Evolutionary conservation across 2,113 vertebrate genomes (phyloP).

Genomic region (Ptyas mucosa): DNA sequence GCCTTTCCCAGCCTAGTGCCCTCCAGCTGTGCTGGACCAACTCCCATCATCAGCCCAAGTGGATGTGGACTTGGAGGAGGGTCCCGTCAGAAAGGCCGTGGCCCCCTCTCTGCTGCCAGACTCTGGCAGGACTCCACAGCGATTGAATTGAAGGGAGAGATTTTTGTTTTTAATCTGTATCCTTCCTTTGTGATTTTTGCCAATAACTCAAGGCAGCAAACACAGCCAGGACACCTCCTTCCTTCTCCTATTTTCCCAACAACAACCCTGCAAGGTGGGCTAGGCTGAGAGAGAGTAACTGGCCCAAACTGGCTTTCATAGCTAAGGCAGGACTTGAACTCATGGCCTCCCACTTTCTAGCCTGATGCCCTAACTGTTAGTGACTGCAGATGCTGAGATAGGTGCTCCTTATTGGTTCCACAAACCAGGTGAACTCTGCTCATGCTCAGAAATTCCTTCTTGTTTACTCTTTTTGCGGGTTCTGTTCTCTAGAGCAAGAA

Average conservation of each 20-base stretch:
- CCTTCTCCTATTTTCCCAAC: neutral
- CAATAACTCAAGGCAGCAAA: neutral
- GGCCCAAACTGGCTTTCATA: neutral
- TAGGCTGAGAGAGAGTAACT: neutral
- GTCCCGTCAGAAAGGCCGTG: neutral
- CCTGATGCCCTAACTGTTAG: neutral
- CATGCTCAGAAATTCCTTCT: neutral
- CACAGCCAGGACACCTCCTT: too few species aligned
- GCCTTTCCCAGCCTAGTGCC: neutral
- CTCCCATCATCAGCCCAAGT: neutral
- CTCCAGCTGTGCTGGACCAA: neutral
- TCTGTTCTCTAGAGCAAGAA: neutral
- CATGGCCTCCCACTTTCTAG: neutral
- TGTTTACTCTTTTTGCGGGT: neutral
- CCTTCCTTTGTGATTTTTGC: neutral
- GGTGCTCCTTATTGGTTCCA: neutral
- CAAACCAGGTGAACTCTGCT: neutral
- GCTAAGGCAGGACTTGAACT: neutral
- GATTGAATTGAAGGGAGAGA: neutral
- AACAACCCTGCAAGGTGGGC: neutral
- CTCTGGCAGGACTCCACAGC: neutral
- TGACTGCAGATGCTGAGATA: neutral
- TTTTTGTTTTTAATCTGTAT: neutral
- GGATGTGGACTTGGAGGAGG: neutral
- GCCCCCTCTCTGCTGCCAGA: neutral